phyloP scores from a whole-genome alignment of 1,140 invertebrate genomes.

The Halictus rubicundus region DNA sequence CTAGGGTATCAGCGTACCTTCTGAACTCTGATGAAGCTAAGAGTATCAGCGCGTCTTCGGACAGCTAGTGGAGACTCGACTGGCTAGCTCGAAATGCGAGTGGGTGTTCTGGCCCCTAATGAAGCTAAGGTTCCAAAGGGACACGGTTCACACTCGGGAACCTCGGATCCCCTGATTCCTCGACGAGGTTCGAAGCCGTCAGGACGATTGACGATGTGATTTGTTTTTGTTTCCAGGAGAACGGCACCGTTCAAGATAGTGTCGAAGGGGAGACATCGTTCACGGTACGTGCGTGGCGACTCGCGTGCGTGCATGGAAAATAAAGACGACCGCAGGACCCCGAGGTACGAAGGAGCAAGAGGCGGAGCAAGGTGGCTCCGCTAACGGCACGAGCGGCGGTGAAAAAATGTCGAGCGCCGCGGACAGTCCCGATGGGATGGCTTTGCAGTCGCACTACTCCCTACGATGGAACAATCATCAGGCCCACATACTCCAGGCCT shows the following conservation, averaged over 20 bases:
- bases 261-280: constrained; percentile 12
- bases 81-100: too few species aligned
- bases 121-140: too few species aligned
- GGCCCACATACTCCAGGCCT: constrained; percentile 90
- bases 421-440: constrained; percentile 79
- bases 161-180: too few species aligned
- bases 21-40: too few species aligned
- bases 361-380: constrained; percentile 72
- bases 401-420: constrained; percentile 76
- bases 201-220: not conserved
- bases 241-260: constrained; percentile 37
- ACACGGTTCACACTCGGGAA: too few species aligned
- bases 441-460: constrained; percentile 90
- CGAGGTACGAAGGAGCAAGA: constrained; percentile 59
- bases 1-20: too few species aligned
- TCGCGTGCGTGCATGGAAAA: constrained; percentile 62
- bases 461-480: constrained; percentile 96
- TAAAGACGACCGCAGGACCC: constrained; percentile 27
- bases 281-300: constrained; percentile 33
- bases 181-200: too few species aligned
- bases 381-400: constrained; percentile 61
- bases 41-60: too few species aligned
- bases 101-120: too few species aligned
- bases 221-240: constrained; percentile 40
- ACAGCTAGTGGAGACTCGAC: too few species aligned